Conservation (phyloP, 1,140 invertebrate genomes). For the Chironomus tepperi region DNA sequence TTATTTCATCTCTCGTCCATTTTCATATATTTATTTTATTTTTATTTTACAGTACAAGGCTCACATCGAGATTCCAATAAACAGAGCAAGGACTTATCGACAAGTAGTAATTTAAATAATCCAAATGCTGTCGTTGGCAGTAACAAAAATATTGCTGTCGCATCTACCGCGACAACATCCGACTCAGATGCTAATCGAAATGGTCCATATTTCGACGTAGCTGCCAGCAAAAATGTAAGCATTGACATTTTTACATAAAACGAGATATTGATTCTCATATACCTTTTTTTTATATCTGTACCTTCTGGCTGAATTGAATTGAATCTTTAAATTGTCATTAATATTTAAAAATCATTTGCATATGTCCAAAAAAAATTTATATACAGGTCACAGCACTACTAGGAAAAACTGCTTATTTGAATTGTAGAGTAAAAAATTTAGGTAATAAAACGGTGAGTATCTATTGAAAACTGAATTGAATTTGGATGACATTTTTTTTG, state of each 20-base stretch:
- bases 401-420: slow-evolving; percentile 75
- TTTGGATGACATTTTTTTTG: not conserved
- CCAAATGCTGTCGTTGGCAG: not conserved
- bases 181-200: slow-evolving; percentile 28
- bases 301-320: no score
- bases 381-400: slow-evolving; percentile 61
- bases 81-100: slow-evolving; percentile 16
- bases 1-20: no score
- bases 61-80: slow-evolving; percentile 11
- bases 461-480: not conserved
- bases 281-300: not conserved
- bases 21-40: not conserved
- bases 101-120: slow-evolving; percentile 8
- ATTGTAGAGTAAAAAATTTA: slow-evolving; percentile 74
- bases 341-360: not conserved
- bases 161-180: not conserved
- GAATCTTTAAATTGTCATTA: no score
- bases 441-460: slow-evolving; percentile 76
- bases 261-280: no score
- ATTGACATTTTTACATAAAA: not conserved
- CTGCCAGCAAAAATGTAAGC: slow-evolving; percentile 53
- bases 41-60: slow-evolving; percentile 2
- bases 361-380: not conserved
- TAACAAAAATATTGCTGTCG: not conserved
- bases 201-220: slow-evolving; percentile 59